Conservation (phyloP, 2,888 invertebrate species). For the Xestoiulus laeticollis region DNA sequence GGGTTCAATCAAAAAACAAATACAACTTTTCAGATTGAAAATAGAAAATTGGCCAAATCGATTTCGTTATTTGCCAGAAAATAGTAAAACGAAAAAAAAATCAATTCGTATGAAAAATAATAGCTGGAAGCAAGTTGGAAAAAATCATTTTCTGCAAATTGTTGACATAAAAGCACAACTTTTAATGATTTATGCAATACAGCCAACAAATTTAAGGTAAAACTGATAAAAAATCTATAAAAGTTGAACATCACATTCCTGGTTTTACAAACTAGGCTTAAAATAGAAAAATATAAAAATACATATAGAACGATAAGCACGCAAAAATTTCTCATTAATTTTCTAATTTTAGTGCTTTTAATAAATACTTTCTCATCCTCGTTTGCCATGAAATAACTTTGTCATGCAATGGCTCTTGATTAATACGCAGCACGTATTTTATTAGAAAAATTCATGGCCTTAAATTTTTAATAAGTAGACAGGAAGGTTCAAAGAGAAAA, state of each 20-base stretch:
- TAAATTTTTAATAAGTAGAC: not conserved
- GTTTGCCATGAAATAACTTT: not conserved
- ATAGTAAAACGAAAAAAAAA: not conserved
- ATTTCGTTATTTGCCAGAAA: not conserved
- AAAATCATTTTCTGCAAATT: not conserved
- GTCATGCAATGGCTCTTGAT: not conserved
- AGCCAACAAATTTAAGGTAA: not conserved
- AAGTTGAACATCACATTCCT: not conserved
- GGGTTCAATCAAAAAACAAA: not conserved
- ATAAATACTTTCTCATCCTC: not conserved
- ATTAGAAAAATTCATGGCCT: not conserved
- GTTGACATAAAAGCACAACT: not conserved
- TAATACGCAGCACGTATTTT: not conserved
- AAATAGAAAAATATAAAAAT: not conserved
- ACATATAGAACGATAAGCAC: not conserved
- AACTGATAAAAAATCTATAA: not conserved
- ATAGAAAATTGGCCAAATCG: not conserved
- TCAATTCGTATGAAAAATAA: not conserved
- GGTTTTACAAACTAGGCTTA: not conserved
- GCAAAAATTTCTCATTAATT: not conserved
- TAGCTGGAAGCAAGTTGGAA: not conserved
- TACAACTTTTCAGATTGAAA: not conserved
- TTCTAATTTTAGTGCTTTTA: not conserved
- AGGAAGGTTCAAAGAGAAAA: not conserved
- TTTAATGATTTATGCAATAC: not conserved